Percentiles rank a stretch among this genome's conserved stretches.
These are phyloP conservation scores for Altica lythri DNA, from an alignment of 2,888 invertebrate species.

Conservation along the genomic window DNA sequence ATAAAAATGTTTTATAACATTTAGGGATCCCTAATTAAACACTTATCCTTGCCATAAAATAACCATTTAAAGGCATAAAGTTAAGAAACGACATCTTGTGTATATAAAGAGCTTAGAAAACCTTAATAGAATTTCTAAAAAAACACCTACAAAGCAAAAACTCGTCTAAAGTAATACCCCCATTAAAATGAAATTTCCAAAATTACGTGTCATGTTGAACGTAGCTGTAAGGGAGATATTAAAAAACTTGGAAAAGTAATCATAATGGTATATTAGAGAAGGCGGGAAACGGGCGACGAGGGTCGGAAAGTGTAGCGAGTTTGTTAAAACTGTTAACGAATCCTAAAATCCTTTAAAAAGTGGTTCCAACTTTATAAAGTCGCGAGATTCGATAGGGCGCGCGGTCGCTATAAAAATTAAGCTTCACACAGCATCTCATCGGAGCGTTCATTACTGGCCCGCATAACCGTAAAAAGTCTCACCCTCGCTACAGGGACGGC, in stretches of 20 bases:
- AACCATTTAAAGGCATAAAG: conserved; percentile 18
- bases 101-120: conserved; percentile 28
- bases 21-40: too few species aligned
- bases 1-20: not conserved
- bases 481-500: conserved; percentile 32
- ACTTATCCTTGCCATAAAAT: conserved; percentile 18
- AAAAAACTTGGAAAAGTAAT: conserved; percentile 56
- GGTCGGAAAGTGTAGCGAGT: conserved; percentile 53
- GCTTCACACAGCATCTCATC: conserved; percentile 52
- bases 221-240: conserved; percentile 53
- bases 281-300: conserved; percentile 41
- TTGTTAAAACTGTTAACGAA: conserved; percentile 59
- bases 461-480: conserved; percentile 53
- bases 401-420: conserved; percentile 56
- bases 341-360: conserved; percentile 58
- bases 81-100: conserved; percentile 17
- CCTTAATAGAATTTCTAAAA: conserved; percentile 37
- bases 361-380: conserved; percentile 55
- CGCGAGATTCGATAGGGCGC: conserved; percentile 51
- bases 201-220: conserved; percentile 53
- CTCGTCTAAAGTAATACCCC: conserved; percentile 40
- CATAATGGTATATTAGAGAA: conserved; percentile 42
- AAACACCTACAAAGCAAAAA: conserved; percentile 44
- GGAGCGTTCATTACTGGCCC: conserved; percentile 53
- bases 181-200: conserved; percentile 52